These are phyloP conservation scores for Micoletzkya japonica DNA, from an alignment of 2,888 invertebrate species.

Conservation along the genomic window DNA sequence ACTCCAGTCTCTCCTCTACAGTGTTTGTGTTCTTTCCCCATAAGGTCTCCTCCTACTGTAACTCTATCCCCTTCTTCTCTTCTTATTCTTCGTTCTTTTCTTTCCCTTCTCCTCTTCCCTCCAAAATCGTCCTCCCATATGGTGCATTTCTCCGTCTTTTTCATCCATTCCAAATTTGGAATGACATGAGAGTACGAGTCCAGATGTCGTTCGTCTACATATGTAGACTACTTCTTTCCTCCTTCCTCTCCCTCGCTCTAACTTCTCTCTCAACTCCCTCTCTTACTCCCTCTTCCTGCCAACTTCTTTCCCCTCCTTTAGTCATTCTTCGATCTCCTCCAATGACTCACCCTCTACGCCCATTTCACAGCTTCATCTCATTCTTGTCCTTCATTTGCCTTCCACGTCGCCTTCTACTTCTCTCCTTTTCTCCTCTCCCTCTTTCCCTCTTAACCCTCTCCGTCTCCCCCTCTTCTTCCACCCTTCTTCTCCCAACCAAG, in stretches of 20 bases:
- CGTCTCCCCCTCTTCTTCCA: too few species aligned
- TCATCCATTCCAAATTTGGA: not conserved
- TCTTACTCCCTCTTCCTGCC: not conserved
- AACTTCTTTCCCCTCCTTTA: conserved; percentile 5
- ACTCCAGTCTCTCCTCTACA: not conserved
- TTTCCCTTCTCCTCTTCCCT: not conserved
- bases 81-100: conserved; percentile 18
- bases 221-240: not conserved
- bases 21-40: not conserved
- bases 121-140: not conserved
- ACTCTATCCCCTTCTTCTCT: not conserved
- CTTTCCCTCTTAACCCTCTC: too few species aligned
- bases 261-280: conserved; percentile 9
- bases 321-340: conserved; percentile 4
- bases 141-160: not conserved
- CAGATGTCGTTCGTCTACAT: not conserved
- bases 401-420: not conserved
- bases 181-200: not conserved
- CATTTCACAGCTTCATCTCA: too few species aligned
- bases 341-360: not conserved
- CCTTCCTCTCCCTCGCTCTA: not conserved
- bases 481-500: too few species aligned
- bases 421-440: too few species aligned
- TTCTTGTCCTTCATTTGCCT: not conserved
- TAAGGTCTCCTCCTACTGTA: not conserved